Base-by-base conservation (phyloP, 92 coral and sea anemone genomes). In the Epizoanthus rinbou region DNA sequence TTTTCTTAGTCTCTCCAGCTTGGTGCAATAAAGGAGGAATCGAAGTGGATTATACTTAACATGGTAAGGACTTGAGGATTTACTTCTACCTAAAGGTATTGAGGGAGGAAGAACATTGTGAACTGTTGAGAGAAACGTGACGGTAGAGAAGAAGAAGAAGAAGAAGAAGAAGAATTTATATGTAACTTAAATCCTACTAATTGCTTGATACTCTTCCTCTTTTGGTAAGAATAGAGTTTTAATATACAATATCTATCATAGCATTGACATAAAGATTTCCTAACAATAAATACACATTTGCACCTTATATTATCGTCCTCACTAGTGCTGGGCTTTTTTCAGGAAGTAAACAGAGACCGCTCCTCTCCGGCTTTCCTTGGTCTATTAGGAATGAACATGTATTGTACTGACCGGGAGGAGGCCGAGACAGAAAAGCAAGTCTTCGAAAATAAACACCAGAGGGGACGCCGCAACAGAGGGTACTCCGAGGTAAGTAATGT, bases 321-420 rank as follows among this genome's bases (percentile, higher is more conserved):
- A 4, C 3, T 52, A 23, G 52, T 52, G 14, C n/a, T 1, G 17
- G 0, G 31, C 19, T 54, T 24, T 56, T 75, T 53, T 31, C n/a
- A 75, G 80, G 82, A 78, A 43, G 66, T 78, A 7, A 65, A 78
- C 11, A 62, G 82, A 41, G 62, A 78, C 43, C 60, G 60, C 64
- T 78, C 82, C 0, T 78, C 82, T 39, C 82, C 82, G 11, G 82
- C 82, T 0, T 23, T 78, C 22, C 82, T 78, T 39, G 82, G 82
- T 2, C 70, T 78, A 14, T 56, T 78, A 5, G 82, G 82, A 4
- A 19, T 78, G 4, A 78, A 70, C 37, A 62, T 78, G 71, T 16
- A 41, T 11, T 19, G n/a, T 21, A 47, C 45, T 23, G 23, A 78
- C 16, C 70, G 8, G n/a, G 43, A n/a, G 15, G 71, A 78, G 57